Base-by-base conservation (phyloP, 2,797 vertebrate genomes). In the Thripadectes ignobilis region DNA sequence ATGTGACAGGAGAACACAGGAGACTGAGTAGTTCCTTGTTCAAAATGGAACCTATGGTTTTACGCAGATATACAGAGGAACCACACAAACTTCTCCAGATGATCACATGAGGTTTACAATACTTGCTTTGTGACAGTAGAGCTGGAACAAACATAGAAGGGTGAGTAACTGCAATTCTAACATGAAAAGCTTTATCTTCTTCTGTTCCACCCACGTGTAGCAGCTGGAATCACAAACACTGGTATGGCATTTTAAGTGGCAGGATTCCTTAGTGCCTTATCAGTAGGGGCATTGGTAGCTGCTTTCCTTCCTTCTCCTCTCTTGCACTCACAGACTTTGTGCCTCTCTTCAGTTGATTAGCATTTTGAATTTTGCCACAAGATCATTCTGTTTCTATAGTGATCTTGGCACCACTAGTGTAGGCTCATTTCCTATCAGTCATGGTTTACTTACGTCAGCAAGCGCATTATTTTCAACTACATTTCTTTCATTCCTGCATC, bases 331-430 rank as follows among this genome's bases (percentile, higher is more conserved):
- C 24, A 76, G 77, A 67, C n/a, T 75, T 93, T 49, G 24, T 57
- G 21, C 39, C 39, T 86, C 32, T 76, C 55, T 65, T 76, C 83
- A 89, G 73, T 1, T 79, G 55, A 87, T 90, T 71, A 88, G 52
- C 74, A 88, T 93, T 93, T 96, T 88, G 79, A 92, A 92, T 93
- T 95, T 96, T 92, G 85, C 67, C 71, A 79, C 63, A 67, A 95
- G 71, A 88, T 92, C 67, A 65, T 95, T 79, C 80, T 74, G 91
- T 96, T 96, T 95, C 89, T 95, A 95, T 92, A 96, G 94, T 51
- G 86, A 96, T 92, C 57, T 49, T 88, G 93, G 88, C 57, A 90
- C 54, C 52, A 68, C 46, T 21, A 29, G 39, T 68, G 65, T 52
- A 91, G 80, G 72, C 74, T 95, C 81, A 29, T 89, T 91, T 96